These are phyloP conservation scores for Leucopternis melanops DNA, from an alignment of 2,113 vertebrate species.

Conservation along the genomic window DNA sequence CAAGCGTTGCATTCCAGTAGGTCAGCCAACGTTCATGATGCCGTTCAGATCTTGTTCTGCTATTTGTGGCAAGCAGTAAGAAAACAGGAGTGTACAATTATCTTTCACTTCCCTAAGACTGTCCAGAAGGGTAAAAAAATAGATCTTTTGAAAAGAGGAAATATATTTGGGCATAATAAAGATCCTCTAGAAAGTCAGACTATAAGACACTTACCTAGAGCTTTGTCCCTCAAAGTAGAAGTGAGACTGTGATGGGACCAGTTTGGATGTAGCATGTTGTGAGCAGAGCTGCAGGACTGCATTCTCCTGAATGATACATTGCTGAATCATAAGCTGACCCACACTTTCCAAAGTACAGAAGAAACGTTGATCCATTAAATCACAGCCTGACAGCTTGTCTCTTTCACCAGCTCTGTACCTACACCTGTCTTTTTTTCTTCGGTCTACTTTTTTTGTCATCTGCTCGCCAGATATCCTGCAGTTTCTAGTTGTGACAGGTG, in stretches of 20 bases:
- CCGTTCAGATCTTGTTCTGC: background rate
- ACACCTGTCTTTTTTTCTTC: background rate
- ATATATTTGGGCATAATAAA: background rate
- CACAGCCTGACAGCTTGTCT: background rate
- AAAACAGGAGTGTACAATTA: background rate
- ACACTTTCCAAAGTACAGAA: background rate
- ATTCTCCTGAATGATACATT: fast-evolving
- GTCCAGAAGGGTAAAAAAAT: background rate
- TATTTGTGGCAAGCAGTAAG: background rate
- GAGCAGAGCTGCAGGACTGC: background rate
- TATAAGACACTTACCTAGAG: background rate
- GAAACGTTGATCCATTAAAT: background rate
- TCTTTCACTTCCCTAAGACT: background rate
- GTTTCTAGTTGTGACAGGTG: background rate
- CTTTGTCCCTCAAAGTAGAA: background rate
- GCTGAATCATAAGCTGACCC: background rate
- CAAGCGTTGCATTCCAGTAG: background rate
- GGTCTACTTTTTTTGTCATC: background rate
- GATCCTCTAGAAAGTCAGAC: background rate
- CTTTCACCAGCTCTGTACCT: background rate
- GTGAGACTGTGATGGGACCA: no score
- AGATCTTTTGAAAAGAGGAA: background rate
- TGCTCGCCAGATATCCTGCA: background rate
- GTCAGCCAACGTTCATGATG: background rate
- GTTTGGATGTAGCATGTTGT: fast-evolving